These are phyloP conservation scores for Batillaria attramentaria DNA, from an alignment of 1,140 invertebrate species.

Conservation along the genomic window DNA sequence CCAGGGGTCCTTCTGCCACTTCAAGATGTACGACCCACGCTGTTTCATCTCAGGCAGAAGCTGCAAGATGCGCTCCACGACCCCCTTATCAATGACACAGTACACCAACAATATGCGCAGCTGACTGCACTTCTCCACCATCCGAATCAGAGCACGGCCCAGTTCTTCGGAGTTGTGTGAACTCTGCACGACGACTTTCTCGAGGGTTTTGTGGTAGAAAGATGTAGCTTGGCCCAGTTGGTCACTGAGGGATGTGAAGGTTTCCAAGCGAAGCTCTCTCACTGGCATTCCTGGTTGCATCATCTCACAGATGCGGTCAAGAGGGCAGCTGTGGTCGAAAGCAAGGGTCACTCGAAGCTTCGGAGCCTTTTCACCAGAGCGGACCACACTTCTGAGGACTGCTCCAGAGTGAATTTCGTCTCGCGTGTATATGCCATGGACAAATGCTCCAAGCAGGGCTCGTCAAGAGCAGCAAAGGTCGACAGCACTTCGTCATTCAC, in stretches of 20 bases:
- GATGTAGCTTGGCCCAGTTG: slow-evolving; percentile 54
- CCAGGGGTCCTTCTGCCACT: slow-evolving; percentile 52
- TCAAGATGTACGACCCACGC: slow-evolving; percentile 57
- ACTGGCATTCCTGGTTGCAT: slow-evolving; percentile 65
- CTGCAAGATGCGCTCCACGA: slow-evolving; percentile 55
- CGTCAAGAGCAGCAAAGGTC: slow-evolving; percentile 44
- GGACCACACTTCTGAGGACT: slow-evolving; percentile 54
- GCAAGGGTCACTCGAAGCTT: slow-evolving; percentile 55
- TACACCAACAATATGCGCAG: slow-evolving; percentile 57
- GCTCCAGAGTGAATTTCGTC: slow-evolving; percentile 55
- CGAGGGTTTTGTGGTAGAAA: slow-evolving; percentile 55
- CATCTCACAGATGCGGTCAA: slow-evolving; percentile 51
- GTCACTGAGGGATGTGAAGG: slow-evolving; percentile 59
- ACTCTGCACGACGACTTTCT: slow-evolving; percentile 57
- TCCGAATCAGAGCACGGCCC: slow-evolving; percentile 48
- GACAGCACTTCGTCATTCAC: slow-evolving; percentile 57
- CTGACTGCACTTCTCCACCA: slow-evolving; percentile 44
- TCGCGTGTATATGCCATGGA: slow-evolving; percentile 57
- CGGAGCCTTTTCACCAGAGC: slow-evolving; percentile 40
- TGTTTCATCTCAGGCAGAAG: slow-evolving; percentile 50
- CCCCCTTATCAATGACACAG: slow-evolving; percentile 54
- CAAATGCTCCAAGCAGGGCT: slow-evolving; percentile 48
- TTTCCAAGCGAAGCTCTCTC: slow-evolving; percentile 56
- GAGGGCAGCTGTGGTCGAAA: slow-evolving; percentile 65
- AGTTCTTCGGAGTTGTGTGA: slow-evolving; percentile 53